Conservation (phyloP, 2,113 vertebrate species). For the Stegastes partitus region DNA sequence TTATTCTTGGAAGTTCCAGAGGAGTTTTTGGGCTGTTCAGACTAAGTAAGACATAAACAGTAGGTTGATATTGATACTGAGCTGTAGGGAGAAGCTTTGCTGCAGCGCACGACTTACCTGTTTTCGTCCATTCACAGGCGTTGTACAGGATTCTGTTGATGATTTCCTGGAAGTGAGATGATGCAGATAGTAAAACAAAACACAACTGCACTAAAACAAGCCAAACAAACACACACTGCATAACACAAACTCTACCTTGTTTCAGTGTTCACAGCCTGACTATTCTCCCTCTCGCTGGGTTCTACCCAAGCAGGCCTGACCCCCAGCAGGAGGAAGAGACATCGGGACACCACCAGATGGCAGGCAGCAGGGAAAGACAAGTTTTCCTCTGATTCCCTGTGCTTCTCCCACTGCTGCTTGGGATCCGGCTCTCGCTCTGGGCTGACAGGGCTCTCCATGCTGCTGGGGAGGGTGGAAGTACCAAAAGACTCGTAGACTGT, state of each 20-base stretch:
- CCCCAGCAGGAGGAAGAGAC: slow-evolving; percentile 85
- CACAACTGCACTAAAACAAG: background rate
- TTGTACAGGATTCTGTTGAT: slow-evolving; percentile 49
- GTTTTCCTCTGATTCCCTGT: slow-evolving; percentile 69
- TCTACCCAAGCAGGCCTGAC: slow-evolving; percentile 85
- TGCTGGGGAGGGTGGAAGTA: slow-evolving; percentile 84
- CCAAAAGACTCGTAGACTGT: slow-evolving; percentile 88
- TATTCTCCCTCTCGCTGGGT: slow-evolving; percentile 60
- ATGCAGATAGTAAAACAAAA: slow-evolving; percentile 20
- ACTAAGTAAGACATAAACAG: slow-evolving; percentile 65
- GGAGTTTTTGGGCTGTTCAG: slow-evolving; percentile 75
- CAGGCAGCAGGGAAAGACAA: slow-evolving; percentile 83
- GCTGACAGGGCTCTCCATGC: slow-evolving; percentile 80
- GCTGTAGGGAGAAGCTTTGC: background rate
- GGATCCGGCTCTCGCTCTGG: slow-evolving; percentile 76
- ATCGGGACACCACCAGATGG: slow-evolving; percentile 85
- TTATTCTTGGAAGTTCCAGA: slow-evolving; percentile 79
- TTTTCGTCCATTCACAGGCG: slow-evolving; percentile 61
- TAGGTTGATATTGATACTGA: slow-evolving; percentile 25
- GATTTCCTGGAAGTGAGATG: slow-evolving; percentile 66
- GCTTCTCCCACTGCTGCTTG: slow-evolving; percentile 71
- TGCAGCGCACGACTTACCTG: slow-evolving; percentile 46
- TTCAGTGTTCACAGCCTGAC: slow-evolving; percentile 38
- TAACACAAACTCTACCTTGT: slow-evolving; percentile 64
- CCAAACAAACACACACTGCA: background rate